Evolutionary conservation across 2,888 invertebrate genomes (phyloP).

Genomic region (Zygaena filipendulae): DNA sequence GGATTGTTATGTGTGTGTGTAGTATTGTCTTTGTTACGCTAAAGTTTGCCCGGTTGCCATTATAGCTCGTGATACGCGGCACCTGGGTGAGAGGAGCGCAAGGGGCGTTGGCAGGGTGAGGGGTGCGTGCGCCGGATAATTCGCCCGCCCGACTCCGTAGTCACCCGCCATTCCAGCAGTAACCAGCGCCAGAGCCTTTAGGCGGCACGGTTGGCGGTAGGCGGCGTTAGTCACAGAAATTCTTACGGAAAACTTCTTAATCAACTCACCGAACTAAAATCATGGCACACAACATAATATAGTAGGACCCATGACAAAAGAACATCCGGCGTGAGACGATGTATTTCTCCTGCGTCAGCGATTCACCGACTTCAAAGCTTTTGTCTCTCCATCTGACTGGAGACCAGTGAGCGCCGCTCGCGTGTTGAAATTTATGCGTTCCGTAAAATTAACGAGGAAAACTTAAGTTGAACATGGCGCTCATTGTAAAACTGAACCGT

Average conservation of each 20-base stretch:
- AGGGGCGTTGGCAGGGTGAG: conserved; percentile 31
- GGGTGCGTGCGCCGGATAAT: conserved; percentile 17
- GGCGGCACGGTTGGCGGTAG: conserved; percentile 15
- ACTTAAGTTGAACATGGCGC: conserved; percentile 66
- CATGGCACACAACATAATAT: conserved; percentile 14
- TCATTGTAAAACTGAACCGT: conserved; percentile 73
- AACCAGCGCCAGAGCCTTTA: conserved; percentile 10
- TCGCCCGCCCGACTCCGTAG: conserved; percentile 34
- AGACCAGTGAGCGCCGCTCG: too few species aligned
- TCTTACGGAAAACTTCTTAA: conserved; percentile 18
- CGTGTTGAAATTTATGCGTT: too few species aligned
- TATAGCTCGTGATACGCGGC: conserved; percentile 8
- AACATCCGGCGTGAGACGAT: too few species aligned
- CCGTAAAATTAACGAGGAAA: too few species aligned
- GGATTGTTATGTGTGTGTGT: too few species aligned
- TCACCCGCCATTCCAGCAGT: conserved; percentile 21
- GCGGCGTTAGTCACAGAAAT: conserved; percentile 17
- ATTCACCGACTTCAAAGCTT: too few species aligned
- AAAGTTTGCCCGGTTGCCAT: too few species aligned
- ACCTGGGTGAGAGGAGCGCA: conserved; percentile 29
- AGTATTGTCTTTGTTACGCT: too few species aligned
- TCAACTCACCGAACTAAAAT: neutral
- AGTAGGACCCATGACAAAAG: neutral
- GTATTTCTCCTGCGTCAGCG: too few species aligned
- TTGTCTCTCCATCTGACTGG: too few species aligned